A percentile compares a stretch with the other conserved stretches of the same genome.
phyloP scores from a whole-genome alignment of 2,113 vertebrate species.

The Panthera leo region DNA sequence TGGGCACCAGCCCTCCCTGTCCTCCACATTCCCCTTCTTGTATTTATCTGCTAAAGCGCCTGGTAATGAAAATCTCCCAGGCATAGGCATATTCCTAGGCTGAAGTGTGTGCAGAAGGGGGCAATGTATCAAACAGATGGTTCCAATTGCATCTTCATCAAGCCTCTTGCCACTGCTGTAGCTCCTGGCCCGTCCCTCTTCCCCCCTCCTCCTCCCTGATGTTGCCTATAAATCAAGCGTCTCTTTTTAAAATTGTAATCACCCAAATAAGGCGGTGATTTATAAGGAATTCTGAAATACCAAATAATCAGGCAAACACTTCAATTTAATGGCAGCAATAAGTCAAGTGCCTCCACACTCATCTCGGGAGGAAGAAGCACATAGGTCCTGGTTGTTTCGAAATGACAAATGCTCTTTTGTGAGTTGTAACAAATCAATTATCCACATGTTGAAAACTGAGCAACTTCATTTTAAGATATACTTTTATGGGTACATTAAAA shows the following conservation, averaged over 20 bases:
- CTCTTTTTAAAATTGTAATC: slow-evolving; percentile 75
- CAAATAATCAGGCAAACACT: slow-evolving; percentile 70
- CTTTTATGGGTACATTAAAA: slow-evolving; percentile 55
- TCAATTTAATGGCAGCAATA: slow-evolving; percentile 72
- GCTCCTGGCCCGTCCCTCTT: neutral
- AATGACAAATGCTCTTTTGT: slow-evolving; percentile 74
- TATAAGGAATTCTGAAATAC: slow-evolving; percentile 73
- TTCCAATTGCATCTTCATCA: slow-evolving; percentile 31
- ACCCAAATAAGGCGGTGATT: slow-evolving; percentile 76
- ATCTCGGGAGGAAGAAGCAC: slow-evolving; percentile 21
- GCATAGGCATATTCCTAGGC: neutral
- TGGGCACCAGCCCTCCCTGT: neutral
- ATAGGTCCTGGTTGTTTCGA: slow-evolving; percentile 50
- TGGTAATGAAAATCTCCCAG: slow-evolving; percentile 22
- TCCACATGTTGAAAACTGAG: slow-evolving; percentile 53
- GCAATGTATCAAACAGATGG: slow-evolving; percentile 38
- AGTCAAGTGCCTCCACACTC: slow-evolving; percentile 65
- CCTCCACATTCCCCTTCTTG: neutral
- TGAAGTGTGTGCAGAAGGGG: neutral
- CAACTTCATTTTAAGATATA: slow-evolving; percentile 62
- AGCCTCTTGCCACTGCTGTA: neutral
- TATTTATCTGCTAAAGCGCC: neutral
- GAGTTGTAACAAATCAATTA: slow-evolving; percentile 76
- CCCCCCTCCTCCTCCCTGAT: neutral
- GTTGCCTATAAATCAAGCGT: slow-evolving; percentile 59